Evolutionary conservation across 1,140 invertebrate genomes (phyloP).

Genomic region (Aethina tumida): DNA sequence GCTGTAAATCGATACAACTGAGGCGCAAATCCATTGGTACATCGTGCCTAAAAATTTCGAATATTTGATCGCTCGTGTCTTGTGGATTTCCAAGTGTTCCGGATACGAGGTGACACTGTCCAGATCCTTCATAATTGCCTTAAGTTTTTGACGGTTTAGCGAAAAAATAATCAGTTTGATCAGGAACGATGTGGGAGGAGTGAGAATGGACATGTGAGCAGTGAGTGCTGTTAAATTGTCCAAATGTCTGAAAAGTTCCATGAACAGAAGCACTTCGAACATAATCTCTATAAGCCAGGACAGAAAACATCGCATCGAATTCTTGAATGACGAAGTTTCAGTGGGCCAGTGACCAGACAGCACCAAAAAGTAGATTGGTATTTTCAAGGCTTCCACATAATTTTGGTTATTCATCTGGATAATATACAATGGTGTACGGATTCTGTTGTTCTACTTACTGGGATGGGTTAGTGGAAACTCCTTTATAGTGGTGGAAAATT

Average conservation of each 20-base stretch:
- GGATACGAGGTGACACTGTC: conserved; percentile 7
- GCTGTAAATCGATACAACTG: conserved; percentile 3
- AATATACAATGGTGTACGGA: too few relatives aligned
- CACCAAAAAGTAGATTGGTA: conserved; percentile 2
- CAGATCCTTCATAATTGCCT: conserved; percentile 4
- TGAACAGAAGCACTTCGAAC: not conserved
- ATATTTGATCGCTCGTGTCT: conserved; percentile 1
- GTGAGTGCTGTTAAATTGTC: conserved; percentile 1
- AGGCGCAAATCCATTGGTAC: conserved; percentile 2
- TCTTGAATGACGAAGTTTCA: not conserved
- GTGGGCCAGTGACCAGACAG: conserved; percentile 6
- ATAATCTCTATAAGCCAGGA: not conserved
- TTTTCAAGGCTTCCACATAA: conserved; percentile 8
- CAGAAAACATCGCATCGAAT: not conserved
- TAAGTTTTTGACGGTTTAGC: not conserved
- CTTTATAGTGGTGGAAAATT: too few relatives aligned
- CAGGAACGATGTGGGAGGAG: conserved; percentile 1
- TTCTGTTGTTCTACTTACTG: too few relatives aligned
- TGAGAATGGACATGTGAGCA: conserved; percentile 9
- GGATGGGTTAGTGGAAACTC: too few relatives aligned
- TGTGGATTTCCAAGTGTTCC: conserved; percentile 2
- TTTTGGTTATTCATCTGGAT: too few relatives aligned
- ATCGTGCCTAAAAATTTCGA: not conserved
- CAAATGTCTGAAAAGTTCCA: conserved; percentile 5
- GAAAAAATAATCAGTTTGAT: conserved; percentile 7